These are phyloP conservation scores for Gortyna flavago DNA, from an alignment of 2,888 invertebrate species.

Conservation along the genomic window DNA sequence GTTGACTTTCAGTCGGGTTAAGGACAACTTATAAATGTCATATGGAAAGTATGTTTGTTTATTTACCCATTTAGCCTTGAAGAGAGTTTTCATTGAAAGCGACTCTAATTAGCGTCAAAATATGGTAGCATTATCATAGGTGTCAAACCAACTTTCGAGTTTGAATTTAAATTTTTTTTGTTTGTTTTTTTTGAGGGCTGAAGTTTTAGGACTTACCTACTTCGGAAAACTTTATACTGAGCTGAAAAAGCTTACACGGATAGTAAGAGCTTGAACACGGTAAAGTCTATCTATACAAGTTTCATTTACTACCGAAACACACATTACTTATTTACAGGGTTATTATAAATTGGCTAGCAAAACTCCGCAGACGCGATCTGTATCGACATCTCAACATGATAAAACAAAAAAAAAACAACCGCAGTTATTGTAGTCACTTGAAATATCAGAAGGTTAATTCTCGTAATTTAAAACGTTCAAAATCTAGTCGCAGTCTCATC, in stretches of 20 bases:
- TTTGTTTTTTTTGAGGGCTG: too few relatives aligned
- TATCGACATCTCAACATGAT: too few relatives aligned
- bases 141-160: neutral
- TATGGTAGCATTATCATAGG: conserved; percentile 2
- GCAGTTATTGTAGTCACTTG: too few relatives aligned
- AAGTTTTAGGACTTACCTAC: neutral
- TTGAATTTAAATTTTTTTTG: too few relatives aligned
- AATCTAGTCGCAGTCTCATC: too few relatives aligned
- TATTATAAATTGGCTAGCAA: too few relatives aligned
- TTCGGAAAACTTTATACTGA: neutral
- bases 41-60: conserved; percentile 45
- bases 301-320: conserved; percentile 8
- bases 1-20: conserved; percentile 46
- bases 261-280: neutral
- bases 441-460: too few relatives aligned
- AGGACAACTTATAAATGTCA: conserved; percentile 37
- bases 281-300: conserved; percentile 7
- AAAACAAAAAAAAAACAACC: too few relatives aligned
- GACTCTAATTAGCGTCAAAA: conserved; percentile 14
- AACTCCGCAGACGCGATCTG: too few relatives aligned
- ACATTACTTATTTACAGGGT: neutral
- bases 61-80: conserved; percentile 15
- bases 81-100: conserved; percentile 34
- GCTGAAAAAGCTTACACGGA: neutral
- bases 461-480: too few relatives aligned